A percentile compares a stretch with the other conserved stretches of the same genome.
phyloP scores from a whole-genome alignment of 2,888 invertebrate genomes.

The Drosophila buzzatii region DNA sequence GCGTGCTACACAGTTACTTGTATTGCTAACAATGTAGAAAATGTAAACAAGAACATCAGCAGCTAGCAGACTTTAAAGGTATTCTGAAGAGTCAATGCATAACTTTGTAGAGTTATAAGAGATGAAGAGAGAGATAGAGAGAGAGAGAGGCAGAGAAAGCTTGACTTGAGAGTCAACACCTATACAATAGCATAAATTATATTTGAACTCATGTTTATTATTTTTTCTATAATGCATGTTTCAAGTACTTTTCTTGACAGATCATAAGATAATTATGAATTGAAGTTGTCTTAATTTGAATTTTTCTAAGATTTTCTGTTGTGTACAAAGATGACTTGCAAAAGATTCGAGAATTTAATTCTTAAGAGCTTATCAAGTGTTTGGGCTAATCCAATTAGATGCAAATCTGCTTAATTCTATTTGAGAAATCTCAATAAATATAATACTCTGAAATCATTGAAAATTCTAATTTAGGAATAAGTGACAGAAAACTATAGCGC shows the following conservation, averaged over 20 bases:
- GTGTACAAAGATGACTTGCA: not conserved
- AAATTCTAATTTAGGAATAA: not conserved
- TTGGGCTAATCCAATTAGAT: not conserved
- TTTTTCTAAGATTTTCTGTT: not conserved
- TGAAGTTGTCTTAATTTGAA: not conserved
- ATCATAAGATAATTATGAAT: not conserved
- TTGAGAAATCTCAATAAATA: not conserved
- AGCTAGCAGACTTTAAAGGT: not conserved
- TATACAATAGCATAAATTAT: not conserved
- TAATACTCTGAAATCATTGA: not conserved
- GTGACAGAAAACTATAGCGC: too few species aligned
- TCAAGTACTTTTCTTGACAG: not conserved
- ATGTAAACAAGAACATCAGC: constrained; percentile 13
- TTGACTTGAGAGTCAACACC: constrained; percentile 5
- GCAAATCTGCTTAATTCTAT: not conserved
- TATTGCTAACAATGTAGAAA: constrained; percentile 17
- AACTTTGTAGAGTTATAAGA: not conserved
- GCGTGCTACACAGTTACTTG: constrained; percentile 24
- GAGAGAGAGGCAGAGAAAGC: not conserved
- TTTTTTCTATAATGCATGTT: not conserved
- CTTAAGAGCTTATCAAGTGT: not conserved
- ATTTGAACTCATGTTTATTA: not conserved
- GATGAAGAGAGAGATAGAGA: too few species aligned
- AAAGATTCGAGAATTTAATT: not conserved
- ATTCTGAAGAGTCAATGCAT: constrained; percentile 4